Evolutionary conservation across 2,888 invertebrate genomes (phyloP).

Genomic region (Petrolisthes cinctipes): DNA sequence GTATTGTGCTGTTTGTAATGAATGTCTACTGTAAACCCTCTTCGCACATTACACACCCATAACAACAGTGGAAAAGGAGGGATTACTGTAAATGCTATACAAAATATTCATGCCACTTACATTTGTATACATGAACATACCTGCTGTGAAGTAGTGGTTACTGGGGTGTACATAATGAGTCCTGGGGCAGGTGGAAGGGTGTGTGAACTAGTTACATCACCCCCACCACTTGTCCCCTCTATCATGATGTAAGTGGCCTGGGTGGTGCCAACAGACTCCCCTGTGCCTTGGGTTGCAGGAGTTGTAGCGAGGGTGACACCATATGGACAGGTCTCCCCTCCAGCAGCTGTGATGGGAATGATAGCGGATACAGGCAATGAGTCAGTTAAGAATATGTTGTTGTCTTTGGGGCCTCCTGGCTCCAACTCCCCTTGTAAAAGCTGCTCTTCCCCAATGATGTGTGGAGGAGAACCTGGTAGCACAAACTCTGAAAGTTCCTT

Average conservation of each 20-base stretch:
- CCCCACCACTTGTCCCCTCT: not conserved
- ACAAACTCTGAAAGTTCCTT: conserved; percentile 49
- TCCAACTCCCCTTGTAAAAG: conserved; percentile 31
- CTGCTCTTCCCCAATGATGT: conserved; percentile 38
- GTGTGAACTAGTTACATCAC: conserved; percentile 24
- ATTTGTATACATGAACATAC: not conserved
- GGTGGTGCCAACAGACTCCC: conserved; percentile 7
- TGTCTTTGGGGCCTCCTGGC: not conserved
- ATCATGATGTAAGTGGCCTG: conserved; percentile 58
- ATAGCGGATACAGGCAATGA: conserved; percentile 32
- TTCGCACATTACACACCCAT: not conserved
- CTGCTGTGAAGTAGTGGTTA: conserved; percentile 41
- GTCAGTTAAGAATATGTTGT: conserved; percentile 3
- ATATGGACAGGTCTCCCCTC: conserved; percentile 33
- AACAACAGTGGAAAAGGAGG: not conserved
- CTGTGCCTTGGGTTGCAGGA: not conserved
- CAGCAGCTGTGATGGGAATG: conserved; percentile 32
- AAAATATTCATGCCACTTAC: not conserved
- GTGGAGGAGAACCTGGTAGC: conserved; percentile 18
- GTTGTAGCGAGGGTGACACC: conserved; percentile 35
- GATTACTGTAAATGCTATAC: not conserved
- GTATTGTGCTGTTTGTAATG: too few relatives aligned
- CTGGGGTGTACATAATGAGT: conserved; percentile 49
- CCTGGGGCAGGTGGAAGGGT: conserved; percentile 27
- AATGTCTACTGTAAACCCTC: too few relatives aligned